Evolutionary conservation across 2,797 vertebrate genomes (phyloP), one percentile per base, ranked within the genome.

Genomic region (Gambelia wislizenii): DNA sequence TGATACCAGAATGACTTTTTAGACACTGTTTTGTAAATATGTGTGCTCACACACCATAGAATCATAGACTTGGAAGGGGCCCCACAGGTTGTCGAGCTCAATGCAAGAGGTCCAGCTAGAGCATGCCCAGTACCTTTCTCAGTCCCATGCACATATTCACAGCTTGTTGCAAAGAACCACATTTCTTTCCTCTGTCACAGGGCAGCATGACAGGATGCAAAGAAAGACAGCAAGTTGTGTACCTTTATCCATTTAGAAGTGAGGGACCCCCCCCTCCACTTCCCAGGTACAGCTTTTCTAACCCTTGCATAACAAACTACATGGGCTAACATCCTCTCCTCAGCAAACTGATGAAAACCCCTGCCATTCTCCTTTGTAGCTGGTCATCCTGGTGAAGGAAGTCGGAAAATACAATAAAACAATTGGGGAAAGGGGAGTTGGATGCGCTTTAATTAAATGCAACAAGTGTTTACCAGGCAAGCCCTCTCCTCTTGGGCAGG

Each of bases 391-490:
- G 25, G 44, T 33, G 44, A 42, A 42, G 12, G 27, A 20, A 85
- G 76, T 49, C 14, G n/a, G n/a, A 47, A 59, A 25, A 61, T 33
- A 8, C 10, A 44, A 5, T 22, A 54, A 36, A 54, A 47, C 20
- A 27, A 77, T 14, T 3, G 13, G 16, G 9, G 27, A 0, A 0
- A 33, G 10, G 33, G 27, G 54, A 78, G 70, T 14, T 4, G 76
- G n/a, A 64, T 33, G 47, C 54, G 77, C 70, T 44, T 69, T 81
- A 56, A 86, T 76, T 84, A 91, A 81, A 93, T 84, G 87, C 91
- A 91, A 49, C 93, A 92, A 91, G 93, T 83, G 64, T 89, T 25
- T 83, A 91, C 77, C 79, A 79, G 91, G 89, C 87, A 67, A 91
- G 88, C 5, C 84, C 78, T 18, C 86, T 67, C 89, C 64, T 87